Conservation (phyloP, 2,113 vertebrate genomes). For the Corapipo altera region DNA sequence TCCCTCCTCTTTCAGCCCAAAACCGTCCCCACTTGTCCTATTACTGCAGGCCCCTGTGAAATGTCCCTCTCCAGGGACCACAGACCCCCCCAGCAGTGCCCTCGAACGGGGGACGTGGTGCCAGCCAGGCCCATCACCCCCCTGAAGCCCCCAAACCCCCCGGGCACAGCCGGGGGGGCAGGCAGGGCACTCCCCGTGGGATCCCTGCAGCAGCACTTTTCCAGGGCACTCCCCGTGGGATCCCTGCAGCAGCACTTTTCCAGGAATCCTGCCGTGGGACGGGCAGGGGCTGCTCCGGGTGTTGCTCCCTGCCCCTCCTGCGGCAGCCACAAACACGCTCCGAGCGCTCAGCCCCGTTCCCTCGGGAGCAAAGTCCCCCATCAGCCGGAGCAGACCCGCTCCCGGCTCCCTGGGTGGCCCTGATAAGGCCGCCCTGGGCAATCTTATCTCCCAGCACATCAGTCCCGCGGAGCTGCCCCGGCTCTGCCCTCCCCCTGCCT, state of each 20-base stretch:
- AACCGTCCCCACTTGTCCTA: not conserved
- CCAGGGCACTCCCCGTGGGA: accelerated
- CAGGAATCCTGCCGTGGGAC: accelerated
- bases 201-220: not conserved
- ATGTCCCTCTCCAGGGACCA: not conserved
- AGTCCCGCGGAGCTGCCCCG: not conserved
- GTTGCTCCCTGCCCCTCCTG: not conserved
- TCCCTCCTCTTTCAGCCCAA: not conserved
- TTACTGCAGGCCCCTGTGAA: not conserved
- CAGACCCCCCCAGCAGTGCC: not conserved
- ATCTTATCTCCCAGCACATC: not conserved
- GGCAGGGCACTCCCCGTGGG: accelerated
- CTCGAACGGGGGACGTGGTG: accelerated
- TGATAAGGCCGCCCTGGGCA: not conserved
- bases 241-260: not conserved
- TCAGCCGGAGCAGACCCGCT: not conserved
- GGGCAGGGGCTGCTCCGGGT: not conserved
- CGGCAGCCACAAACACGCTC: not conserved
- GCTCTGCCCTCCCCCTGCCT: not conserved
- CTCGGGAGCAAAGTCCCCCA: not conserved
- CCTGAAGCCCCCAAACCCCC: not conserved
- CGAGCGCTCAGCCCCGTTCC: accelerated
- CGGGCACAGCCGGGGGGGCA: not conserved
- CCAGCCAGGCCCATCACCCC: not conserved
- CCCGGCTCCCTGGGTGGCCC: not conserved